Evolutionary conservation across 2,888 invertebrate species (phyloP).

Genomic region (Xestia xanthographa): DNA sequence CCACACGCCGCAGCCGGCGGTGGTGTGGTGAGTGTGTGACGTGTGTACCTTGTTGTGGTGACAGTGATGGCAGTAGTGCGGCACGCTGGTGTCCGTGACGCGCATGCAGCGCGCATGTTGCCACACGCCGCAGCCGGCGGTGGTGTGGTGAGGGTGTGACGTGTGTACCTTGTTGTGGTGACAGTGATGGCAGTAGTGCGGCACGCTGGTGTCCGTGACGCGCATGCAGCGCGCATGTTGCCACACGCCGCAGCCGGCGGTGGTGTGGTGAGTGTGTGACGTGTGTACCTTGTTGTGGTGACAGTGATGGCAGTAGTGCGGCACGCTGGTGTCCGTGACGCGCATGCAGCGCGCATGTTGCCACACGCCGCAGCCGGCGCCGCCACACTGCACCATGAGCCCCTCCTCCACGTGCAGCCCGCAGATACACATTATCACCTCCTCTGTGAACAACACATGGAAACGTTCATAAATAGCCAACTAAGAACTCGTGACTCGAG

Average conservation of each 20-base stretch:
- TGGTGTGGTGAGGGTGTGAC: conserved; percentile 83
- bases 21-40: conserved; percentile 83
- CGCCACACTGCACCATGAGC: conserved; percentile 68
- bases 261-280: conserved; percentile 83
- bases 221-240: conserved; percentile 96
- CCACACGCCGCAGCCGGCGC: conserved; percentile 91
- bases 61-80: conserved; percentile 91
- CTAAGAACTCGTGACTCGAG: neutral
- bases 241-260: conserved; percentile 91
- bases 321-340: conserved; percentile 87
- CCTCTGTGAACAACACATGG: conserved; percentile 90
- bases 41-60: conserved; percentile 32
- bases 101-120: conserved; percentile 96
- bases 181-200: conserved; percentile 91
- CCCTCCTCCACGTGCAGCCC: conserved; percentile 95
- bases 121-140: conserved; percentile 91
- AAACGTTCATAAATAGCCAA: neutral
- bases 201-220: conserved; percentile 86
- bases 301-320: conserved; percentile 91
- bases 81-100: conserved; percentile 86
- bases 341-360: conserved; percentile 96
- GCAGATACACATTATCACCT: conserved; percentile 98
- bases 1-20: conserved; percentile 91
- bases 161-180: conserved; percentile 32
- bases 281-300: conserved; percentile 34